These are phyloP conservation scores for Stegastes partitus DNA, from an alignment of 2,113 vertebrate species.

Conservation along the genomic window DNA sequence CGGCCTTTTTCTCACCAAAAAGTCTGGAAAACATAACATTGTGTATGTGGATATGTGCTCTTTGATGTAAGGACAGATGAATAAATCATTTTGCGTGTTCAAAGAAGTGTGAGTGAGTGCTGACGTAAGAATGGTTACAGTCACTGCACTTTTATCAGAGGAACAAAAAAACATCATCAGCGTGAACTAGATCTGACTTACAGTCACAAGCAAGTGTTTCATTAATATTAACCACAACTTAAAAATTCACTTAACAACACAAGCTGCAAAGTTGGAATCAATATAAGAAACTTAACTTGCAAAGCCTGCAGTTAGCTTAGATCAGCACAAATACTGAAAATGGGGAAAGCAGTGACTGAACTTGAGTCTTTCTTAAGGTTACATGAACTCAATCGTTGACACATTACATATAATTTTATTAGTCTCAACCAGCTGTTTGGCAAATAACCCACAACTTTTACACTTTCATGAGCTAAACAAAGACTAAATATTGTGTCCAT, in stretches of 20 bases:
- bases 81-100: conserved; percentile 40
- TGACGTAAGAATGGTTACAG: conserved; percentile 11
- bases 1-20: neutral
- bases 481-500: too few species aligned
- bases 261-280: conserved; percentile 5
- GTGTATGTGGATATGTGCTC: neutral
- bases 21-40: conserved; percentile 37
- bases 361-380: neutral
- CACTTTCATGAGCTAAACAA: too few species aligned
- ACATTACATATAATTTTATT: too few species aligned
- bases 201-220: conserved; percentile 17
- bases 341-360: neutral
- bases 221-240: conserved; percentile 35
- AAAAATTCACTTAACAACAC: neutral
- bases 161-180: too few species aligned
- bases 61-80: conserved; percentile 30
- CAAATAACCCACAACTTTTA: too few species aligned
- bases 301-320: neutral
- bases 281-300: conserved; percentile 7
- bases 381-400: too few species aligned
- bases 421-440: too few species aligned
- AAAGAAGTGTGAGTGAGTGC: conserved; percentile 21
- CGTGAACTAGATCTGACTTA: conserved; percentile 21
- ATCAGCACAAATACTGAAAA: neutral
- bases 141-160: neutral